Base-by-base conservation (phyloP, 2,888 invertebrate species). In the Branchellion lobata region DNA sequence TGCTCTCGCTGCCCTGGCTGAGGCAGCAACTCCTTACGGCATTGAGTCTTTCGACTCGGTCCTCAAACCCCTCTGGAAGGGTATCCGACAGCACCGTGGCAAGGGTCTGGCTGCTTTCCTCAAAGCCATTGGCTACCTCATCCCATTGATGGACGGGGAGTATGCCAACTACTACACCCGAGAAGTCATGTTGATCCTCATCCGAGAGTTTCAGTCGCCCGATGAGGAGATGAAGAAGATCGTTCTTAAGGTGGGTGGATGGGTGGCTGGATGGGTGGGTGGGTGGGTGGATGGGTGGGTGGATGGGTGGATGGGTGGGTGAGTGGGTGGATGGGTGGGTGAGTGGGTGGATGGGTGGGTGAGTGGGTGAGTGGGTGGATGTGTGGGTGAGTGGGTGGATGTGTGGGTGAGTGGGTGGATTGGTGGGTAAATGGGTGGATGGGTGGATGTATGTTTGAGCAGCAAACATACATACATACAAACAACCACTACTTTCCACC, bases 181-280 rank as follows among this genome's bases (percentile, higher is more conserved):
- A 84, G 99, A 99, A 92, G 99, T 97, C 87, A 96, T 96, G 96
- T 90, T 96, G 88, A 99, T 99, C 88, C 90, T 99, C 34, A 98
- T 99, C 85, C 92, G 99, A 88, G 99, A 99, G 90, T 99, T 99
- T 88, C 97, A 97, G 89, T 98, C 98, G 80, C 99, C 99, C 0
- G 99, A 99, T 88, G 99, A 99, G 88, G 99, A 99, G 90, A 99
- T 99, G 99, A 99, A 99, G 88, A 99, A 99, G 87, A 99, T 99
- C 89, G 99, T 99, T 0, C 90, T 99, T 82, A 99, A 99, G 91
- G 81, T 80, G 31, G 34, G 69, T 57, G 61, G n/a, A 5, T 57
- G 21, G 24, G 61, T 57, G 8, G 61, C 3, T 18, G 5, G 61
- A 5, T 18, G 5, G 61, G n/a, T 18, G 8, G 40, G 40, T 40